These are phyloP conservation scores for Saccostrea glomerata DNA, from an alignment of 1,140 invertebrate genomes.

Conservation along the genomic window DNA sequence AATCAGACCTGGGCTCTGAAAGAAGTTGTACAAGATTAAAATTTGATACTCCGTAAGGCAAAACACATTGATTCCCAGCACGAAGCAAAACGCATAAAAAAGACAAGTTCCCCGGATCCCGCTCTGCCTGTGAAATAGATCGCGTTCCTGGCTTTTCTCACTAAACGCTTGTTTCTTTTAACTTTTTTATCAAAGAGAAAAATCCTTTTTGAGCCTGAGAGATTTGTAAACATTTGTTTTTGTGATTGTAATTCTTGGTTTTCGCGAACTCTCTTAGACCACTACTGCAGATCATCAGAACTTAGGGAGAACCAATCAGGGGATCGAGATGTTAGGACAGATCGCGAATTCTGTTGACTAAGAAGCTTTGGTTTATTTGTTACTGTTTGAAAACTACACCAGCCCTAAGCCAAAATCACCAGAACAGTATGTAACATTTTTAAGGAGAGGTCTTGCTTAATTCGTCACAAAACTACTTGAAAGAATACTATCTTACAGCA, in stretches of 20 bases:
- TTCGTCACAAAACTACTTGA: background rate
- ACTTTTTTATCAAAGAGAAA: slow-evolving; percentile 37
- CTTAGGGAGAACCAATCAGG: background rate
- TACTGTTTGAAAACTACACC: background rate
- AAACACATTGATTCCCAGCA: slow-evolving; percentile 26
- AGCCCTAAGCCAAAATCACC: background rate
- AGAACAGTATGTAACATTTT: background rate
- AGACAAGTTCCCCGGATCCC: slow-evolving; percentile 3
- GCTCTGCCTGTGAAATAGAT: slow-evolving; percentile 19
- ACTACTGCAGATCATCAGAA: background rate
- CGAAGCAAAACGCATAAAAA: slow-evolving; percentile 28
- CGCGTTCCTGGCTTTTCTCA: slow-evolving; percentile 10
- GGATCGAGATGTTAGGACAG: background rate
- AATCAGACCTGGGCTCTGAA: slow-evolving; percentile 28
- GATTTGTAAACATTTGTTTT: slow-evolving; percentile 47
- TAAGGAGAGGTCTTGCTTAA: background rate
- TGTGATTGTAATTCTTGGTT: slow-evolving; percentile 39
- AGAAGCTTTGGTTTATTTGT: background rate
- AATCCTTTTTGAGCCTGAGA: slow-evolving; percentile 36
- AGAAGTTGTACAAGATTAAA: slow-evolving; percentile 38
- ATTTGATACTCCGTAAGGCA: slow-evolving; percentile 24
- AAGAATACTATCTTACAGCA: background rate
- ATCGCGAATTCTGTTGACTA: background rate
- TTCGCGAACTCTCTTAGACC: background rate
- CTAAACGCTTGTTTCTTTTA: slow-evolving; percentile 41